These are phyloP conservation scores for Cydia splendana DNA, from an alignment of 1,140 invertebrate genomes.

Conservation along the genomic window DNA sequence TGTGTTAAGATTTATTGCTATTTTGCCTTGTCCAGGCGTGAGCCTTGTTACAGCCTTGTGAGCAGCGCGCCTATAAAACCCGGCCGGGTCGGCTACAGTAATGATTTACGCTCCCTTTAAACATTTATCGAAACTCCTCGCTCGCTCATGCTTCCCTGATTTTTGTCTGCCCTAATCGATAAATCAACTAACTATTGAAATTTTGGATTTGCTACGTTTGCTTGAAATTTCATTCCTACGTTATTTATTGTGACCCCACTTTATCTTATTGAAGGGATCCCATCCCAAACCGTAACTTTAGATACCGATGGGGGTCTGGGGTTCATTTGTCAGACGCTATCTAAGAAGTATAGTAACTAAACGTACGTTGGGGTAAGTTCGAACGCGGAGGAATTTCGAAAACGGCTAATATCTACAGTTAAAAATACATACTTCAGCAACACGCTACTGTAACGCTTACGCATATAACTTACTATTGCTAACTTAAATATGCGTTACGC, in stretches of 20 bases:
- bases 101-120: slow-evolving; percentile 67
- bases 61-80: slow-evolving; percentile 30
- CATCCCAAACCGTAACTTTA: background rate
- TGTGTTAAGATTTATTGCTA: background rate
- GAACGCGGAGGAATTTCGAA: too few species aligned
- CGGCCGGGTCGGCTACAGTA: slow-evolving; percentile 46
- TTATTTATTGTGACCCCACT: background rate
- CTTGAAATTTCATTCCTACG: background rate
- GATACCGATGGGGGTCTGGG: background rate
- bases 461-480: too few species aligned
- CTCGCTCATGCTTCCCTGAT: slow-evolving; percentile 53
- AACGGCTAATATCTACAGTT: too few species aligned
- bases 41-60: background rate
- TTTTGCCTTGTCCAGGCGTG: slow-evolving; percentile 33
- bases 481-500: too few species aligned
- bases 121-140: slow-evolving; percentile 57
- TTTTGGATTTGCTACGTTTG: slow-evolving; percentile 1
- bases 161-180: slow-evolving; percentile 44
- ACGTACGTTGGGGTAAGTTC: too few species aligned
- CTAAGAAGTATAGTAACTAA: too few species aligned
- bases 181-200: slow-evolving; percentile 23
- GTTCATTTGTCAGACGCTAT: slow-evolving; percentile 1
- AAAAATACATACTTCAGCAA: too few species aligned
- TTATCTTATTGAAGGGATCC: background rate
- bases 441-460: too few species aligned